These are phyloP conservation scores for Torymus tubicola DNA, from an alignment of 2,888 invertebrate species.

Conservation along the genomic window DNA sequence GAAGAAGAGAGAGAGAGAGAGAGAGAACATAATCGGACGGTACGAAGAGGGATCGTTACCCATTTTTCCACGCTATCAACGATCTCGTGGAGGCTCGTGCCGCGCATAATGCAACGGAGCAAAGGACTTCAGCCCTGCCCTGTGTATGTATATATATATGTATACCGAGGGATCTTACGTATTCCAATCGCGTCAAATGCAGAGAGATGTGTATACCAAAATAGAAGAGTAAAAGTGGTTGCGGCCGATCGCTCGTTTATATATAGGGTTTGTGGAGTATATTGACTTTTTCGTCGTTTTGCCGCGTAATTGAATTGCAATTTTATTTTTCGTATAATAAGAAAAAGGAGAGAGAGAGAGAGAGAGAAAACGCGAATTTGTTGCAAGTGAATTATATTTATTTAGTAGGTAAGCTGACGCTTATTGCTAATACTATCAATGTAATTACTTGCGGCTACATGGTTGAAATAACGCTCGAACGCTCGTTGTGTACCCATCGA, in stretches of 20 bases:
- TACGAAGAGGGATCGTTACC: slow-evolving; percentile 65
- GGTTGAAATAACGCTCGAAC: background rate
- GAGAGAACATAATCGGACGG: slow-evolving; percentile 65
- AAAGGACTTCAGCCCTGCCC: slow-evolving; percentile 58
- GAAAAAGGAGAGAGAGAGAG: too few species aligned
- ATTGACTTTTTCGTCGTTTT: too few species aligned
- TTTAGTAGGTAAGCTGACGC: too few species aligned
- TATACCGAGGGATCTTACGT: slow-evolving; percentile 59
- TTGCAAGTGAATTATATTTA: too few species aligned
- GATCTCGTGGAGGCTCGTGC: slow-evolving; percentile 57
- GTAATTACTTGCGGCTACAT: slow-evolving; percentile 64
- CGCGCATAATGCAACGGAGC: slow-evolving; percentile 49
- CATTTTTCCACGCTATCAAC: slow-evolving; percentile 66
- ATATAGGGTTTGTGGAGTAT: too few species aligned
- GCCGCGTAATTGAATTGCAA: too few species aligned
- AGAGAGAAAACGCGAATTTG: too few species aligned
- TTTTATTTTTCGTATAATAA: too few species aligned
- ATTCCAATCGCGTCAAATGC: slow-evolving; percentile 73
- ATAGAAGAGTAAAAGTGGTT: too few species aligned
- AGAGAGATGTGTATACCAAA: slow-evolving; percentile 58
- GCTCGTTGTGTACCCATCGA: background rate
- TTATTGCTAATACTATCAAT: too few species aligned
- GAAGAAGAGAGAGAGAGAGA: background rate
- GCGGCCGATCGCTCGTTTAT: too few species aligned
- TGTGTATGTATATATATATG: slow-evolving; percentile 38